These are phyloP conservation scores for Adrianichthys oophorus DNA, from an alignment of 2,797 vertebrate species.

Conservation along the genomic window DNA sequence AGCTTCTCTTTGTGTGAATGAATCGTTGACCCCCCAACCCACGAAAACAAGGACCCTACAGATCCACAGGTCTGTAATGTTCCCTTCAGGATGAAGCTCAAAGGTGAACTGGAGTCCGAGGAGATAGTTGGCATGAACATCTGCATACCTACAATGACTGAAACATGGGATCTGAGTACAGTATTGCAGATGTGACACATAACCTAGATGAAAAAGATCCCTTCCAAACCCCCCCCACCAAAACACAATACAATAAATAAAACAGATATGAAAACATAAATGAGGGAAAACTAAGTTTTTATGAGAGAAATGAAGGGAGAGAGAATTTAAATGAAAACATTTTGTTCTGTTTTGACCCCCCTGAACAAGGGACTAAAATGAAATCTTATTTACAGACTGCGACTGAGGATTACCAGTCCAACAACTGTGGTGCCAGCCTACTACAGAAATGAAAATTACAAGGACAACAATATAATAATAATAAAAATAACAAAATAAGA, in stretches of 20 bases:
- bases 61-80: slow-evolving; percentile 69
- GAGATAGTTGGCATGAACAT: slow-evolving; percentile 55
- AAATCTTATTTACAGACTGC: slow-evolving; percentile 81
- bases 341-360: slow-evolving; percentile 72
- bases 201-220: slow-evolving; percentile 30
- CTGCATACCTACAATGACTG: slow-evolving; percentile 49
- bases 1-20: slow-evolving; percentile 33
- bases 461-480: slow-evolving; percentile 78
- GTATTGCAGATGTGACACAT: slow-evolving; percentile 73
- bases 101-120: slow-evolving; percentile 56
- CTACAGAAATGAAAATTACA: slow-evolving; percentile 76
- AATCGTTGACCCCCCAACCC: slow-evolving; percentile 26
- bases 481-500: slow-evolving; percentile 75
- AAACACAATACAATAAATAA: slow-evolving; percentile 78
- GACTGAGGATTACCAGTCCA: slow-evolving; percentile 74
- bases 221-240: background rate
- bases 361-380: slow-evolving; percentile 74
- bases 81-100: slow-evolving; percentile 75
- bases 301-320: slow-evolving; percentile 72
- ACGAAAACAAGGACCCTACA: slow-evolving; percentile 34
- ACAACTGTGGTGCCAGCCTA: slow-evolving; percentile 71
- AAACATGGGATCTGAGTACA: slow-evolving; percentile 66
- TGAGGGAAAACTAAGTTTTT: slow-evolving; percentile 39
- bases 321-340: slow-evolving; percentile 75
- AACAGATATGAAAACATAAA: slow-evolving; percentile 68